Conservation (phyloP, 2,113 vertebrate genomes). For the Gorsachius goisagi region DNA sequence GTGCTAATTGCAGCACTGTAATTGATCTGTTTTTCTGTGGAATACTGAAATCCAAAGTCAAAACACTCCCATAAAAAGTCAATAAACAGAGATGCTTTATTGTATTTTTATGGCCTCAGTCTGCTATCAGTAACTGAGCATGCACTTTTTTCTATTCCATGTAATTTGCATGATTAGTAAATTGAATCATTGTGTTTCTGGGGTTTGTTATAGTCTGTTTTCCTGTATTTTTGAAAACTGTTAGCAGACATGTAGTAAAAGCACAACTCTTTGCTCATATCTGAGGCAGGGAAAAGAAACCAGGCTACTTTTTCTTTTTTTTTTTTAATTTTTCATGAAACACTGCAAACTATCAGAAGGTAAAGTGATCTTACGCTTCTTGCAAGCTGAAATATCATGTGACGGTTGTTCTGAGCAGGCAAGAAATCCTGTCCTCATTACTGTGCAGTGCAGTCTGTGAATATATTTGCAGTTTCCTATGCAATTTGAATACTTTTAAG, state of each 20-base stretch:
- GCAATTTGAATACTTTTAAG: neutral
- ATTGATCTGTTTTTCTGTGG: slow-evolving; percentile 3
- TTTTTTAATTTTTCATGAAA: neutral
- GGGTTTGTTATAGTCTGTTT: neutral
- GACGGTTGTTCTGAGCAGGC: neutral
- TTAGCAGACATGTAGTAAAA: neutral
- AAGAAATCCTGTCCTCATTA: neutral
- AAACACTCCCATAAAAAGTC: slow-evolving; percentile 29
- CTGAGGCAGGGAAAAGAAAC: neutral
- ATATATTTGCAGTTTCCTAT: neutral
- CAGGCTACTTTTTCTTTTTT: neutral
- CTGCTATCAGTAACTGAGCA: slow-evolving; percentile 5
- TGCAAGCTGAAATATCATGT: neutral
- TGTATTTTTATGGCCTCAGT: slow-evolving; percentile 1
- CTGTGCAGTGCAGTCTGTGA: neutral
- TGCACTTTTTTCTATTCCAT: neutral
- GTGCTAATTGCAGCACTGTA: neutral
- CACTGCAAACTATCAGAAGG: neutral
- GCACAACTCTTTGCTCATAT: neutral
- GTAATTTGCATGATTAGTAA: slow-evolving; percentile 34
- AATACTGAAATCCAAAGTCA: slow-evolving; percentile 21
- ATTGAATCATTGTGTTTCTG: neutral
- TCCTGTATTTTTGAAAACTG: neutral
- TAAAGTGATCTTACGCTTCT: neutral
- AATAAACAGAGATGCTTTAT: neutral